These are phyloP conservation scores for Conus ventricosus DNA, from an alignment of 1,140 invertebrate genomes.

Conservation along the genomic window DNA sequence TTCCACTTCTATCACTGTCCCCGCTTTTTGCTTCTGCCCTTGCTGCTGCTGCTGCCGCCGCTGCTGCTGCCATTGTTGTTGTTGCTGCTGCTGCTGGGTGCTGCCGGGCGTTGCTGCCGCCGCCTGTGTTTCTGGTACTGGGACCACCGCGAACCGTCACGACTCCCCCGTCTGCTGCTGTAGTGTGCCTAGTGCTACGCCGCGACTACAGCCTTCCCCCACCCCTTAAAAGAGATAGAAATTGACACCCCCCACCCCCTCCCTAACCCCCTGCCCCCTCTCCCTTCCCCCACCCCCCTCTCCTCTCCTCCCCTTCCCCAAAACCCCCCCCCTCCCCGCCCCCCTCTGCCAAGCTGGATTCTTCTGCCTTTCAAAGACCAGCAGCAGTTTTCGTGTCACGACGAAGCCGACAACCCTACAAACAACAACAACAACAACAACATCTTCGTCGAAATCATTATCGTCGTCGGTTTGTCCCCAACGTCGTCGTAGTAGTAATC, in stretches of 20 bases:
- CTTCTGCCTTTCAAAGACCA: background rate
- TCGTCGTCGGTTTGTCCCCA: background rate
- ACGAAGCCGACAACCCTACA: background rate
- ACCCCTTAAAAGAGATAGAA: no score
- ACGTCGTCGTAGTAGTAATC: background rate
- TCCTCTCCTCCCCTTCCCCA: background rate
- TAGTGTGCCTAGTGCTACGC: background rate
- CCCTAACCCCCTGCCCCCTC: background rate
- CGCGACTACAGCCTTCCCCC: background rate
- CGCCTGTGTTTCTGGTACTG: background rate
- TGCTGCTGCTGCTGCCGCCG: background rate
- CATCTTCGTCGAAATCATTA: background rate
- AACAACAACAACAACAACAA: background rate
- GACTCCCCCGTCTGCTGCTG: background rate
- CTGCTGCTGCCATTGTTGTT: background rate
- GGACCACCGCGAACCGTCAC: conserved; percentile 3
- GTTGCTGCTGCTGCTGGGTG: background rate
- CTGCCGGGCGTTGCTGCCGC: background rate
- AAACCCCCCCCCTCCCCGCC: background rate
- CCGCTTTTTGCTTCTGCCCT: background rate
- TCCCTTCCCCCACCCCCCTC: background rate
- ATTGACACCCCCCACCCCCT: background rate
- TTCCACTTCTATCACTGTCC: no score
- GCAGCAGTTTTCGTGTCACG: background rate
- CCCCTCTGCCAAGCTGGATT: conserved; percentile 13